These are phyloP conservation scores for Ephestia elutella DNA, from an alignment of 1,140 invertebrate species.

Conservation along the genomic window DNA sequence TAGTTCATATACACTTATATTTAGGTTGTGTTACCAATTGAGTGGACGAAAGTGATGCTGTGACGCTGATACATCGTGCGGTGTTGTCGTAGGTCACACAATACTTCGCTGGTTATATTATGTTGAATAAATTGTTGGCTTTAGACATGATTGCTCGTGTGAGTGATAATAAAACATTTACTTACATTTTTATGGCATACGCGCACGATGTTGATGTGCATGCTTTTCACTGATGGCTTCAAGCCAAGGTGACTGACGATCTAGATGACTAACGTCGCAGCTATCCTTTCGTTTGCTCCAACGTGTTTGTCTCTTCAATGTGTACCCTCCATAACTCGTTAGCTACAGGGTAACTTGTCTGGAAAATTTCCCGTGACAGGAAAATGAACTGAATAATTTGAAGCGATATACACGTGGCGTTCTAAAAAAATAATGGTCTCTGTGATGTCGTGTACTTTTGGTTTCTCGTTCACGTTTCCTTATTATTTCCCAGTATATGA, in stretches of 20 bases:
- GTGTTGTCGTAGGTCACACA: neutral
- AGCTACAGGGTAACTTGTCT: neutral
- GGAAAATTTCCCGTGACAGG: neutral
- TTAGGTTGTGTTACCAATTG: neutral
- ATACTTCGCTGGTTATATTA: neutral
- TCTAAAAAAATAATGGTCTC: neutral
- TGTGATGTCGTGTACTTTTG: neutral
- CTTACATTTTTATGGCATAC: neutral
- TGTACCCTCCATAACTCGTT: neutral
- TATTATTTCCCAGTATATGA: neutral
- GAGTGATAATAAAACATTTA: neutral
- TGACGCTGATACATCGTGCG: neutral
- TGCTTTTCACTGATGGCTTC: conserved; percentile 1
- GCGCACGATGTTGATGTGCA: neutral
- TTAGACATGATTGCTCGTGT: neutral
- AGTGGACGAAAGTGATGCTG: neutral
- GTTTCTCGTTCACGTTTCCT: neutral
- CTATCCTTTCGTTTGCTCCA: neutral
- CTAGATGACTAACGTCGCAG: neutral
- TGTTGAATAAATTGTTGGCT: neutral
- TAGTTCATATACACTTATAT: conserved; percentile 4
- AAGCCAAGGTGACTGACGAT: neutral
- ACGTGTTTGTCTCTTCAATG: neutral
- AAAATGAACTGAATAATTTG: neutral
- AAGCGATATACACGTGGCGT: neutral